Evolutionary conservation across 2,113 vertebrate genomes (phyloP), one percentile per base, ranked within the genome.

Genomic region (Prionailurus bengalensis): DNA sequence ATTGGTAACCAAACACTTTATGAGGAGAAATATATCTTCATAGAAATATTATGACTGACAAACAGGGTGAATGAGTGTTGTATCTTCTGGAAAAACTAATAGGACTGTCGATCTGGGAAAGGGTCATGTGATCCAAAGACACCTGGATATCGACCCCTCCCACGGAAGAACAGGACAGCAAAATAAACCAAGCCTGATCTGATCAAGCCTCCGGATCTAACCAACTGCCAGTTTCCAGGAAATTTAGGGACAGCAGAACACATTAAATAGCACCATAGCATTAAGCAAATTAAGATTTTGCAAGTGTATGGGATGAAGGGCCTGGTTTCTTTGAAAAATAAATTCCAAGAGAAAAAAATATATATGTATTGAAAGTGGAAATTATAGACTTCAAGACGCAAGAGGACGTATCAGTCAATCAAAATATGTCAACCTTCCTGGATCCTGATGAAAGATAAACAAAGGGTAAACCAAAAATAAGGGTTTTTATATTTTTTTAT

Each of bases 141-240:
- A 83, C 74, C 58, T 29, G 82, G 81, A 61, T 53, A 88, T 55
- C 63, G 66, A 89, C 79, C 33, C 48, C 25, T 80, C 82, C 42
- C 63, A 17, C 45, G 7, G 48, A 88, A 68, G 58, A 94, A 78
- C 33, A 85, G 2, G 66, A 19, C 9, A 55, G n/a, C 33, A 45
- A 39, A 55, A 82, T 76, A 90, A 96, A 92, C 78, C 98, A 85
- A 96, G 45, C 19, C 58, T 81, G 79, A 80, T 58, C 53, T 73
- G n/a, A 94, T 65, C 79, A 61, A 51, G 19, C 48, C 5, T 95
- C 85, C 70, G n/a, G 42, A 76, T 70, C n/a, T 89, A 76, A 55
- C 23, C 42, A 39, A 23, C 53, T 71, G 15, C 42, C 29, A 42
- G 48, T 48, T 73, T 45, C 81, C 39, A 90, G 83, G 58, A 80